phyloP scores from a whole-genome alignment of 2,797 vertebrate species.

The Novumbra hubbsi region DNA sequence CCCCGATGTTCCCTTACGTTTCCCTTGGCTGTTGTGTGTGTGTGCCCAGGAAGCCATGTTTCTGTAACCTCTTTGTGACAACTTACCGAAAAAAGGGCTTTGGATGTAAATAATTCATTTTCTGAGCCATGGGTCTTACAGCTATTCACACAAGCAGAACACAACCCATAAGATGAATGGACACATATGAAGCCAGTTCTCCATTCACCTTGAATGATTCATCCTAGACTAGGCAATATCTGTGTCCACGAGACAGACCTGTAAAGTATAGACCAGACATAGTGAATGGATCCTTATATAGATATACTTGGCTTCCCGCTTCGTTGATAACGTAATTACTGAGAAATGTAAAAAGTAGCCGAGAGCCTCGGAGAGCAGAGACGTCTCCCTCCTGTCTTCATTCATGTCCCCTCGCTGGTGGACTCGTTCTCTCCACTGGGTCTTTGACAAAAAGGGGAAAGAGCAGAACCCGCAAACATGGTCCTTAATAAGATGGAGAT shows the following conservation, averaged over 20 bases:
- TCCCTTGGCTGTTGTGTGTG: too few species aligned
- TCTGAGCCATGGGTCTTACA: neutral
- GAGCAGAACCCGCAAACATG: constrained; percentile 18
- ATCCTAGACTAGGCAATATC: too few species aligned
- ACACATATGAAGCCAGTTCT: too few species aligned
- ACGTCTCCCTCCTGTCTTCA: too few species aligned
- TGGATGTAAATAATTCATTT: neutral
- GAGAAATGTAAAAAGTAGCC: neutral
- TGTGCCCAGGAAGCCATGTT: too few species aligned
- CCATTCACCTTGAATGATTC: too few species aligned
- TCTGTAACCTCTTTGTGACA: too few species aligned
- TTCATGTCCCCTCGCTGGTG: neutral
- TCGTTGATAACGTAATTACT: neutral
- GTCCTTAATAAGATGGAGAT: constrained; percentile 6
- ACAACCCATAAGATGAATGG: neutral
- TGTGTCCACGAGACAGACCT: neutral
- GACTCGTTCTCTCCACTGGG: neutral
- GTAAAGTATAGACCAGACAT: too few species aligned
- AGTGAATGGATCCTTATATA: too few species aligned
- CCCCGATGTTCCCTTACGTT: too few species aligned
- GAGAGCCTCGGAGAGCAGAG: neutral
- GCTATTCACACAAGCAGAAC: neutral
- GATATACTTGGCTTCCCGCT: too few species aligned
- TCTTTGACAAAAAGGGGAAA: constrained; percentile 14
- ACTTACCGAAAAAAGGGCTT: too few species aligned